Conservation (phyloP, 2,888 invertebrate species). For the Leucania comma region DNA sequence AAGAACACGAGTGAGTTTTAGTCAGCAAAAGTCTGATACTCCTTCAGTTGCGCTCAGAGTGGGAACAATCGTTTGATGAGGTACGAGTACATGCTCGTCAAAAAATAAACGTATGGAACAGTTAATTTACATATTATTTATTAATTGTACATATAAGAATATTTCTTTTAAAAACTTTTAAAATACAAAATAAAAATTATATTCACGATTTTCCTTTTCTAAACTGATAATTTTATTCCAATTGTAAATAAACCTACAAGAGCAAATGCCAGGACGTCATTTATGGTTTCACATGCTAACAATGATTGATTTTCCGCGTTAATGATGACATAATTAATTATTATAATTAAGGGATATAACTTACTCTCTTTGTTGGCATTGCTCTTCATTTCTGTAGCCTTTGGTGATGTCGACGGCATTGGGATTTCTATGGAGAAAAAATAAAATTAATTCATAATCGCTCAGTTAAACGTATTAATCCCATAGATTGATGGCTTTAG, state of each 20-base stretch:
- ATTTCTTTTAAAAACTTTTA: no score
- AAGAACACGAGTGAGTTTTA: no score
- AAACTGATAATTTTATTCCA: not conserved
- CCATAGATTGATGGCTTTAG: no score
- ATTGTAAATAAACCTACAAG: not conserved
- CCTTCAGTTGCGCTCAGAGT: no score
- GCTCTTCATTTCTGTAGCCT: conserved; percentile 95
- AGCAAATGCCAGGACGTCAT: not conserved
- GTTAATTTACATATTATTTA: no score
- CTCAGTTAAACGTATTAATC: no score
- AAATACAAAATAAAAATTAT: not conserved
- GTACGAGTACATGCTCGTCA: no score
- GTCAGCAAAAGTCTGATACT: no score
- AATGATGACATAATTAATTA: not conserved
- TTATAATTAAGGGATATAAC: conserved; percentile 60
- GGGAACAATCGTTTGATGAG: no score
- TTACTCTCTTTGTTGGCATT: conserved; percentile 94
- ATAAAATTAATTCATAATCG: not conserved
- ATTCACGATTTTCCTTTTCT: not conserved
- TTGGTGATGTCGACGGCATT: conserved; percentile 96
- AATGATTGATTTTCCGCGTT: not conserved
- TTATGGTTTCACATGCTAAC: not conserved
- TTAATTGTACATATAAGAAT: no score
- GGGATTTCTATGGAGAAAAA: conserved; percentile 93
- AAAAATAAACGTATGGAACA: no score